Conservation (phyloP, 2,797 vertebrate species). For the Thunnus albacares region DNA sequence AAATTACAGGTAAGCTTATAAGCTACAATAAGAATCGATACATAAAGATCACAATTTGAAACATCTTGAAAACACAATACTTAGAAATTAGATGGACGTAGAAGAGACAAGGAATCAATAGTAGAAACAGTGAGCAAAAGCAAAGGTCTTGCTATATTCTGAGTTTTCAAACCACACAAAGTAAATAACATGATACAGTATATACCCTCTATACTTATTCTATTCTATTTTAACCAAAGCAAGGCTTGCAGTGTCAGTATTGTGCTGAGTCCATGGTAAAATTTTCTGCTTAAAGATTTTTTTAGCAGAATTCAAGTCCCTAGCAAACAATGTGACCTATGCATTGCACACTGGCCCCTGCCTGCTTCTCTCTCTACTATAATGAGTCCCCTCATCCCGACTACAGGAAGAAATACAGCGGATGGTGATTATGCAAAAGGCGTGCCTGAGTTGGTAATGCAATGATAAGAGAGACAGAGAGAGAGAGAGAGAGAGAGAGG, state of each 20-base stretch:
- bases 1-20: conserved; percentile 31
- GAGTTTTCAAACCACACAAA: conserved; percentile 11
- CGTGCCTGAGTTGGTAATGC: conserved; percentile 77
- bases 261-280: conserved; percentile 1
- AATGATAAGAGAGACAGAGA: conserved; percentile 40
- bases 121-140: background rate
- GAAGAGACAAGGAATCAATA: conserved; percentile 30
- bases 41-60: conserved; percentile 41
- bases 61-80: conserved; percentile 20
- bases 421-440: conserved; percentile 77
- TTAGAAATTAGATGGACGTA: conserved; percentile 29
- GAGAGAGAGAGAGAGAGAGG: conserved; percentile 8
- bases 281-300: background rate
- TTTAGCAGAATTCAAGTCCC: conserved; percentile 3
- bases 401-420: conserved; percentile 69
- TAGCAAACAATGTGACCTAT: conserved; percentile 35
- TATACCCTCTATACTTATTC: background rate
- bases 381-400: conserved; percentile 78
- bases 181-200: background rate
- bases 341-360: conserved; percentile 54
- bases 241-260: conserved; percentile 8
- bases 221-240: conserved; percentile 6
- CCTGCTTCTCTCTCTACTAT: conserved; percentile 62
- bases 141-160: background rate
- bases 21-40: conserved; percentile 50